These are phyloP conservation scores for Pheosia gnoma DNA, from an alignment of 2,888 invertebrate species.

Conservation along the genomic window DNA sequence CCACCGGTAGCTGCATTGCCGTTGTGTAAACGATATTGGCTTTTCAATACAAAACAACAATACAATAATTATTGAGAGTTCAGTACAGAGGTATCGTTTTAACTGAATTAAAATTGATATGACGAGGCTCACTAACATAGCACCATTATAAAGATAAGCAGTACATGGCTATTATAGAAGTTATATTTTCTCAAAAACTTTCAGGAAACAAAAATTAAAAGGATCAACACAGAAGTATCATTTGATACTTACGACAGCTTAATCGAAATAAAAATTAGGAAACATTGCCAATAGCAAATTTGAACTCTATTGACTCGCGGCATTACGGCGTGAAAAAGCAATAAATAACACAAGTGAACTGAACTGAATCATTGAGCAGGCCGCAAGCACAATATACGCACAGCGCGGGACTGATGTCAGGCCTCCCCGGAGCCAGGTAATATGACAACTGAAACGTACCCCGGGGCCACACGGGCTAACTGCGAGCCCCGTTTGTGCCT, in stretches of 20 bases:
- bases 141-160: background rate
- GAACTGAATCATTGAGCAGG: background rate
- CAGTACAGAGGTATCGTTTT: slow-evolving; percentile 29
- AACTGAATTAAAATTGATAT: slow-evolving; percentile 40
- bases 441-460: slow-evolving; percentile 34
- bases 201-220: no score
- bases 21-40: slow-evolving; percentile 49
- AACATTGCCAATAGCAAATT: no score
- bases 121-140: slow-evolving; percentile 7
- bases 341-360: background rate
- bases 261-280: no score
- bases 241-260: no score
- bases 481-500: background rate
- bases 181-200: background rate
- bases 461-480: slow-evolving; percentile 6
- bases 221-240: no score
- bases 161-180: background rate
- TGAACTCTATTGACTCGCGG: background rate
- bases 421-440: slow-evolving; percentile 29
- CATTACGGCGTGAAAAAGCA: background rate
- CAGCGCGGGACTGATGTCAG: slow-evolving; percentile 6
- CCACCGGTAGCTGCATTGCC: slow-evolving; percentile 51
- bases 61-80: slow-evolving; percentile 51
- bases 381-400: background rate
- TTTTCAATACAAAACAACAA: slow-evolving; percentile 52